phyloP scores from a whole-genome alignment of 2,888 invertebrate species.

The Thymelicus lineola region DNA sequence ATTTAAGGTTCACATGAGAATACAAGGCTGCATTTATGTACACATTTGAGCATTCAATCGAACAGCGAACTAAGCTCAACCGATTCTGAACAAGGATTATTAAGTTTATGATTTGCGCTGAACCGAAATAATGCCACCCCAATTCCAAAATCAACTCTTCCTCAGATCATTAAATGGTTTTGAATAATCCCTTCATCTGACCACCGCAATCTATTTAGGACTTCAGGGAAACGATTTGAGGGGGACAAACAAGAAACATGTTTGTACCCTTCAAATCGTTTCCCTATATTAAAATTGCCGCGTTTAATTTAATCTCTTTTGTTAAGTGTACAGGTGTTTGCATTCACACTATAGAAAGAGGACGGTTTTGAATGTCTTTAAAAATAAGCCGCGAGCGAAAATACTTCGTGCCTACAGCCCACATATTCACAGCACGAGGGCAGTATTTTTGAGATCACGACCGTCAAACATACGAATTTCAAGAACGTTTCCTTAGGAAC shows the following conservation, averaged over 20 bases:
- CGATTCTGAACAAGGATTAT: slow-evolving; percentile 35
- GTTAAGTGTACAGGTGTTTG: slow-evolving; percentile 18
- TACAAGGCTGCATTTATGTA: background rate
- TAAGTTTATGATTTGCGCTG: slow-evolving; percentile 10
- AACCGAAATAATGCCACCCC: slow-evolving; percentile 3
- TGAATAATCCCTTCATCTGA: background rate
- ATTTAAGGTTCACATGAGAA: background rate
- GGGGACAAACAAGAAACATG: background rate
- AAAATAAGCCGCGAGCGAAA: slow-evolving; percentile 36
- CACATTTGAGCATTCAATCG: slow-evolving; percentile 26
- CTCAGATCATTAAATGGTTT: background rate
- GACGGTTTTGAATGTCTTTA: slow-evolving; percentile 31
- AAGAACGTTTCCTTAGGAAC: slow-evolving; percentile 10
- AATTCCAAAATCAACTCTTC: background rate
- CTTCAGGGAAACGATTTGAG: background rate
- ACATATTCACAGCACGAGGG: slow-evolving; percentile 27
- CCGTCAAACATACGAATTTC: slow-evolving; percentile 12
- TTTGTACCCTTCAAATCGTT: too few species aligned
- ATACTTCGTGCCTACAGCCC: slow-evolving; percentile 22
- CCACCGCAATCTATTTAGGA: slow-evolving; percentile 3
- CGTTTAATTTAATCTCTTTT: background rate
- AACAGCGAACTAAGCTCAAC: slow-evolving; percentile 25
- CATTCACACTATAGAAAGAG: slow-evolving; percentile 12
- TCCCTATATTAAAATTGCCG: background rate
- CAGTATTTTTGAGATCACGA: slow-evolving; percentile 12